Conservation (phyloP, 1,140 invertebrate genomes). For the Geopemphigus sp. region DNA sequence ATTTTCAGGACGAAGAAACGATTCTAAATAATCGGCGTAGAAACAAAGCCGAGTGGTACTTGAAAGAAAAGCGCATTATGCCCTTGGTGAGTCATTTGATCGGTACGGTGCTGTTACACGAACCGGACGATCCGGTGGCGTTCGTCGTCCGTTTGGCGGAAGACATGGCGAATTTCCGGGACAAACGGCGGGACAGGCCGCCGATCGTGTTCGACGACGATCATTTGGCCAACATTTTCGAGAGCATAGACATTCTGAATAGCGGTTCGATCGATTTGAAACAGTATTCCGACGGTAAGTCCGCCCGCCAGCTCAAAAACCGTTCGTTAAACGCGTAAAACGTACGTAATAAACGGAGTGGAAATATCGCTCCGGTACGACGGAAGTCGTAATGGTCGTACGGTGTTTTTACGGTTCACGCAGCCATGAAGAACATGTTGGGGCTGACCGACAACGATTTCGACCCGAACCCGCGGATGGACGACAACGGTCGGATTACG, state of each 20-base stretch:
- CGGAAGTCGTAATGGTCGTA: too few species aligned
- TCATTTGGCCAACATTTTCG: not conserved
- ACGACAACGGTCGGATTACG: too few species aligned
- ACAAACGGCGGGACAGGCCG: not conserved
- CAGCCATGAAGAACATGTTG: too few species aligned
- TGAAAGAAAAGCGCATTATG: not conserved
- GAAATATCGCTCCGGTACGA: too few species aligned
- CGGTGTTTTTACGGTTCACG: too few species aligned
- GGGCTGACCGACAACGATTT: too few species aligned
- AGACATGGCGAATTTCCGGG: not conserved
- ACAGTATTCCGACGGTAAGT: not conserved
- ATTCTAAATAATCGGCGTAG: not conserved
- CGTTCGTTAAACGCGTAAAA: too few species aligned
- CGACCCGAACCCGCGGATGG: too few species aligned
- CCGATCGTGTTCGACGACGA: not conserved
- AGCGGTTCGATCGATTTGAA: not conserved
- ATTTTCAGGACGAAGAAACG: not conserved
- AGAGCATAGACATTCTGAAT: not conserved
- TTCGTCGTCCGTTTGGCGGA: not conserved
- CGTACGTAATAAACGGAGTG: too few species aligned
- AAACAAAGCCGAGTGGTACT: not conserved
- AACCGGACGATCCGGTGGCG: not conserved
- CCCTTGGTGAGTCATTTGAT: not conserved
- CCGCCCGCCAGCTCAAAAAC: too few species aligned
- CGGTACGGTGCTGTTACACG: not conserved